Base-by-base conservation (phyloP, 2,888 invertebrate species). In the Syritta pipiens region DNA sequence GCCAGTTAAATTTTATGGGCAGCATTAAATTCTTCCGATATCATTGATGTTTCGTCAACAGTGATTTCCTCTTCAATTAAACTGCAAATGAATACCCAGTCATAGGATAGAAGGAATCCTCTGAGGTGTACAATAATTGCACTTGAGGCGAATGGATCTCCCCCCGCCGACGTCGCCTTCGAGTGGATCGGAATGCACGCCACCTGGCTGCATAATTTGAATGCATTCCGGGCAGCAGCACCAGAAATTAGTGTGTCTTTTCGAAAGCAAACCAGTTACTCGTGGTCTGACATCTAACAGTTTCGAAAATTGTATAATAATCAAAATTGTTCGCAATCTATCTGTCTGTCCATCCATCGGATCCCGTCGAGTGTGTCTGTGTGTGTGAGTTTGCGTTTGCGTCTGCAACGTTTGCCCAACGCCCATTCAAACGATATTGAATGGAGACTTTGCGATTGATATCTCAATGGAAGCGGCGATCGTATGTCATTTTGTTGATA, bases 231-330 rank as follows among this genome's bases (percentile, higher is more conserved):
- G 32, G 79, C 55, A 62, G 74, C 74, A n/a, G n/a, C n/a, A n/a
- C 74, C 51, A 68, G 79, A 79, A 79, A 79, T 79, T 79, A 79
- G 62, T 74, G 57, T 79, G 74, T 62, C 79, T 60, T 28, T 59
- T 51, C 14, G 3, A 51, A 57, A 46, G 44, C 51, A 67, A 69
- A 72, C 72, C 77, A 72, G 65, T 60, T 67, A 55, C 62, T 24
- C 42, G 26, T 44, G n/a, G 49, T 4, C 49, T 62, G 74, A 67
- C 67, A 62, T 68, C 79, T 67, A 68, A 74, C 67, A 35, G 67
- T 79, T 67, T 65, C 49, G 57, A 42, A 60, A 74, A 74, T 79
- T 79, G 79, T 77, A 74, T 74, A 74, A 65, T 79, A 59, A 77
- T 77, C 71, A 30, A 77, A 77, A 57, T 71, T 53, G 28, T 42